Evolutionary conservation across 2,113 vertebrate species (phyloP), one percentile per base, ranked within the genome.

Genomic region (Forbesichthys agassizii): DNA sequence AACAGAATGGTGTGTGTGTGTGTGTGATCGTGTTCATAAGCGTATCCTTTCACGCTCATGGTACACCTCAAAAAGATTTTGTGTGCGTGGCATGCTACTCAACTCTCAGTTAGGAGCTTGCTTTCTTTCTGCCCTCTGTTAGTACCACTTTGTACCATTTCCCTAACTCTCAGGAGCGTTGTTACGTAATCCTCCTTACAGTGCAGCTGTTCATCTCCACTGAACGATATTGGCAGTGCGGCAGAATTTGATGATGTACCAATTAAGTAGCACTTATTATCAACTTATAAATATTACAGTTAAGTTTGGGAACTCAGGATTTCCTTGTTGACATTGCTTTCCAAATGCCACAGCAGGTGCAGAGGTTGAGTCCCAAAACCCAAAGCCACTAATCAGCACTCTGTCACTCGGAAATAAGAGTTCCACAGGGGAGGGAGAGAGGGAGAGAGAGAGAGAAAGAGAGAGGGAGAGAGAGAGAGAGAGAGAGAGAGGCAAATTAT

Each of bases 91-190:
- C 49, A 14, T 14, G 49, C 49, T 52, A 11, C 49, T 52, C 49
- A 52, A 11, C 11, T 52, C 18, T 56, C 54, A 18, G n/a, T 56
- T 20, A 18, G 11, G 18, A 18, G 9, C 56, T 10, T 5, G 8
- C 56, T 58, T 20, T 33, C 56, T 10, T 58, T 11, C 20, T 58
- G 11, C 12, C 9, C 27, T 48, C 11, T 60, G 1, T 56, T 5
- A 47, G 68, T 71, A 66, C 71, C 71, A 79, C 57, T 66, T 58
- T 74, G 67, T 79, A 74, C 63, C 71, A 79, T 20, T 47, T 47
- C 63, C 48, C 53, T 48, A 62, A 10, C 66, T 69, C 51, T 54
- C 52, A 60, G 57, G 46, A 48, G 54, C 64, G 20, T 55, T 42
- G 14, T 67, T 77, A 54, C 42, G n/a, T 64, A 73, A 60, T 42